Evolutionary conservation across 2,113 vertebrate genomes (phyloP).

Genomic region (Agelaius tricolor): DNA sequence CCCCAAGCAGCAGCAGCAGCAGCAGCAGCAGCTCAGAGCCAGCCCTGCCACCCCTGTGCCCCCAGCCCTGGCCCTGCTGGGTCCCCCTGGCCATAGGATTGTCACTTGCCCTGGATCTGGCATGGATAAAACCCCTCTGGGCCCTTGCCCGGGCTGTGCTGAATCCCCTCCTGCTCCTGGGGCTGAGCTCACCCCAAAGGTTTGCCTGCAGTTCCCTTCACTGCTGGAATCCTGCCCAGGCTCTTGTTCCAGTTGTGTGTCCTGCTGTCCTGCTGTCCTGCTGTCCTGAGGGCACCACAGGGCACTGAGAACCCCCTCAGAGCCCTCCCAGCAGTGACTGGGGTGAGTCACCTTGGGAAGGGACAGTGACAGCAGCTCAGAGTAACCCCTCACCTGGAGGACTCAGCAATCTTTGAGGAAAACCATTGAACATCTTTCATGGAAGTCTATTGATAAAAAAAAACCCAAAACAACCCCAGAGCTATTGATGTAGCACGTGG

Average conservation of each 20-base stretch:
- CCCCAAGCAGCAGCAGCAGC: background rate
- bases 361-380: background rate
- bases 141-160: background rate
- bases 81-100: background rate
- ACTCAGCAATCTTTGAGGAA: conserved; percentile 36
- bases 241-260: background rate
- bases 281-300: background rate
- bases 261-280: background rate
- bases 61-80: background rate
- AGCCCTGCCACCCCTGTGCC: background rate
- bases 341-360: conserved; percentile 1
- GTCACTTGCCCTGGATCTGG: conserved; percentile 35
- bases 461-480: background rate
- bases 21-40: background rate
- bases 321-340: background rate
- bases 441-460: background rate
- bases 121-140: background rate
- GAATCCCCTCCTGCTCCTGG: background rate
- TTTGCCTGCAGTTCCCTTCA: background rate
- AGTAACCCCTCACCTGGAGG: conserved; percentile 5
- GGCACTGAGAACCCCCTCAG: background rate
- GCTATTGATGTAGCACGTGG: conserved; percentile 55
- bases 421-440: conserved; percentile 43
- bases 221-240: background rate
- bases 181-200: background rate